phyloP scores from a whole-genome alignment of 2,797 vertebrate species.

The Leucoraja ocellata region DNA sequence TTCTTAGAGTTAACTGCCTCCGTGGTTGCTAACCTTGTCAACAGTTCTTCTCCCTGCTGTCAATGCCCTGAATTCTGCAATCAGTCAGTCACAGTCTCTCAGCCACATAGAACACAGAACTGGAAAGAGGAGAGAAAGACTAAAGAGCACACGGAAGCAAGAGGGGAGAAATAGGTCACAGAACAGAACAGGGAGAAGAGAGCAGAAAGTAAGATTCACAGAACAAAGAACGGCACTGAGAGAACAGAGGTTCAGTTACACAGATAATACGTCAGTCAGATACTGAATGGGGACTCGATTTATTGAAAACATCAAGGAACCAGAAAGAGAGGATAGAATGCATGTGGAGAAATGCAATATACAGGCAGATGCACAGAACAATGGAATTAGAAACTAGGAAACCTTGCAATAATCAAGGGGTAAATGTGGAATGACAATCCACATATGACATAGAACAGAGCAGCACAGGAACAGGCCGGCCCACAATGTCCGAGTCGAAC shows the following conservation, averaged over 20 bases:
- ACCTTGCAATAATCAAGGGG: not conserved
- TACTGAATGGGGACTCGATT: not conserved
- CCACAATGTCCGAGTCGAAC: too few species aligned
- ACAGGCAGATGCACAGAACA: not conserved
- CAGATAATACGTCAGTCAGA: not conserved
- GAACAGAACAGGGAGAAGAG: not conserved
- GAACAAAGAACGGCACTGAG: not conserved
- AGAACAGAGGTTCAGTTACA: slow-evolving; percentile 14
- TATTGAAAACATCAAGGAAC: slow-evolving; percentile 7
- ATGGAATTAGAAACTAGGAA: not conserved
- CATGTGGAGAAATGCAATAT: not conserved
- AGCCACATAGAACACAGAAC: slow-evolving; percentile 34
- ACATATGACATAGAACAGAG: not conserved
- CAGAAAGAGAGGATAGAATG: not conserved
- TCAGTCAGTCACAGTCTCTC: slow-evolving; percentile 20
- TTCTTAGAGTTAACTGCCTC: not conserved
- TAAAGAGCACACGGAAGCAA: not conserved
- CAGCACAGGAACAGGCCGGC: too few species aligned
- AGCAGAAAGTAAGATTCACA: slow-evolving; percentile 17
- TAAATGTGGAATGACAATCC: not conserved
- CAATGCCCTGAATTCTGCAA: slow-evolving; percentile 32
- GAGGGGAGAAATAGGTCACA: slow-evolving; percentile 14
- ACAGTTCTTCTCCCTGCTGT: slow-evolving; percentile 30
- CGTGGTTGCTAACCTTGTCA: slow-evolving; percentile 20
- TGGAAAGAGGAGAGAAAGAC: slow-evolving; percentile 30